These are phyloP conservation scores for Dolichallabes microphthalmus DNA, from an alignment of 2,113 vertebrate species.

Conservation along the genomic window DNA sequence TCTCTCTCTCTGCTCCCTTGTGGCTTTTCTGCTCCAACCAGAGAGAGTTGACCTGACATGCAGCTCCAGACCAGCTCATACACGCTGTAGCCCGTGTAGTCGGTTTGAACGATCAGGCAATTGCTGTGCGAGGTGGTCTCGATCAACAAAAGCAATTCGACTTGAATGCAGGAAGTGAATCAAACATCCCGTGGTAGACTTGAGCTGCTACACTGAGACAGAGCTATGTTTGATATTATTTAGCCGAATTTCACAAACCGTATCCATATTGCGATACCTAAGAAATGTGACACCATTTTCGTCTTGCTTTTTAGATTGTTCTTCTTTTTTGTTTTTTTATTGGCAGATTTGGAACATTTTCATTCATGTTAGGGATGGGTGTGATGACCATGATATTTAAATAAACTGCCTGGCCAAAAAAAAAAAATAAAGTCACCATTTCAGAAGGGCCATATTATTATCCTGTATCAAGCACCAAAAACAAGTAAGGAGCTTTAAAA, in stretches of 20 bases:
- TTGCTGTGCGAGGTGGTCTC: background rate
- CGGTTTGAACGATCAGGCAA: background rate
- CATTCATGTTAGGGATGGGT: background rate
- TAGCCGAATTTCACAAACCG: too few relatives aligned
- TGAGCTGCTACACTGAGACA: background rate
- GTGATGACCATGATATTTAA: background rate
- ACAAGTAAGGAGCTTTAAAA: too few relatives aligned
- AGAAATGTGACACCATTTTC: background rate
- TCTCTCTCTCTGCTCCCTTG: constrained; percentile 35
- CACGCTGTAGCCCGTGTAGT: background rate
- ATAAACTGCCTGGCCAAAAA: too few relatives aligned
- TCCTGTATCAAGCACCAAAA: too few relatives aligned
- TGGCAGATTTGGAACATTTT: background rate
- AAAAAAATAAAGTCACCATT: too few relatives aligned
- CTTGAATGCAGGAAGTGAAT: background rate
- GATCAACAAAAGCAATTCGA: background rate
- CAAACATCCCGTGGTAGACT: background rate
- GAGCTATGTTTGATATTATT: background rate
- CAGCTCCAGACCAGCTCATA: background rate
- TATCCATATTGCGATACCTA: too few relatives aligned
- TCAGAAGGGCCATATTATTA: too few relatives aligned
- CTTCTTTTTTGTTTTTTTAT: background rate
- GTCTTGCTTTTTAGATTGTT: background rate
- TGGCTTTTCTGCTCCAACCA: constrained; percentile 12
- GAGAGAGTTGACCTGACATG: background rate